Conservation (phyloP, 2,888 invertebrate species). For the Ochlodes sylvanus region DNA sequence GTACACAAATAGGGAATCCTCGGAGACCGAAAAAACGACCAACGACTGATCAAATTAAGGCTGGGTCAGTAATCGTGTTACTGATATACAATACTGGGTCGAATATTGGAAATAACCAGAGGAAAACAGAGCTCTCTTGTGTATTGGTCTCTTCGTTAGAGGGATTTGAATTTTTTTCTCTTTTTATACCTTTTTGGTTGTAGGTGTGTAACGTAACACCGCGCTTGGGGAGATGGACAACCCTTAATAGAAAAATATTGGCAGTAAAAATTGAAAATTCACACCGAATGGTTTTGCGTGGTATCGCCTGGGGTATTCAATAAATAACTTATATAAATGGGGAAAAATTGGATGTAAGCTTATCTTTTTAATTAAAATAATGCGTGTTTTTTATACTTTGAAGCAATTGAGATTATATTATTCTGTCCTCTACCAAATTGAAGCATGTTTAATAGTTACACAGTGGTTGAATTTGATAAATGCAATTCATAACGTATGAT, state of each 20-base stretch:
- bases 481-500: too few relatives aligned
- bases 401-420: neutral
- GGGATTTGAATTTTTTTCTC: constrained; percentile 73
- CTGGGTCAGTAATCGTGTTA: constrained; percentile 83
- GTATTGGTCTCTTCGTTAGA: constrained; percentile 81
- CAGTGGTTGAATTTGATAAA: too few relatives aligned
- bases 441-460: too few relatives aligned
- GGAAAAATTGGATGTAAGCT: constrained; percentile 31
- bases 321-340: constrained; percentile 22
- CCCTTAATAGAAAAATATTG: constrained; percentile 78
- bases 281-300: constrained; percentile 55
- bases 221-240: constrained; percentile 71
- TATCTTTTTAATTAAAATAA: constrained; percentile 36
- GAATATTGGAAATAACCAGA: constrained; percentile 73
- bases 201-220: constrained; percentile 76
- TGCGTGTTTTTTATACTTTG: neutral
- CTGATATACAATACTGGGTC: constrained; percentile 78
- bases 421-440: too few relatives aligned
- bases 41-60: constrained; percentile 80
- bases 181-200: constrained; percentile 58
- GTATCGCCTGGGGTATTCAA: constrained; percentile 26
- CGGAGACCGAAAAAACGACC: constrained; percentile 63
- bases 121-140: constrained; percentile 77
- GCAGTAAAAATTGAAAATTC: constrained; percentile 68
- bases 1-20: constrained; percentile 55